Conservation (phyloP, 1,140 invertebrate genomes). For the Caenorhabditis inopinata region DNA sequence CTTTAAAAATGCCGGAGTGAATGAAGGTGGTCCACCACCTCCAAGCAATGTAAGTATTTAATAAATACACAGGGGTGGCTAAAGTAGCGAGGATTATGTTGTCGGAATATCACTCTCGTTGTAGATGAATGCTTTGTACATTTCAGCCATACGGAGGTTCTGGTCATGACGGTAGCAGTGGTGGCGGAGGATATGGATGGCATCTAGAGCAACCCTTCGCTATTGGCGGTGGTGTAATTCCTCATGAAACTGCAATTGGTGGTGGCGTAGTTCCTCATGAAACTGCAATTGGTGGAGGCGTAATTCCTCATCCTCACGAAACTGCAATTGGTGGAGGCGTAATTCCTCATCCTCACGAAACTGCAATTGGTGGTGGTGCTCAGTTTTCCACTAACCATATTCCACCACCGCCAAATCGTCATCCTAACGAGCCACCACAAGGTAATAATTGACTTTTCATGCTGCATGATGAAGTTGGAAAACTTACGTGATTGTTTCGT, state of each 20-base stretch:
- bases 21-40: background rate
- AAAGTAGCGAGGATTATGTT: too few relatives aligned
- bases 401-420: background rate
- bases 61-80: too few relatives aligned
- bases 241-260: background rate
- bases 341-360: background rate
- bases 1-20: constrained; percentile 65
- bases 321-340: background rate
- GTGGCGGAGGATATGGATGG: constrained; percentile 31
- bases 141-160: constrained; percentile 35
- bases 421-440: constrained; percentile 1
- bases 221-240: background rate
- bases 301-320: background rate
- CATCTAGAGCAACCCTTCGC: background rate
- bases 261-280: background rate
- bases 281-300: background rate
- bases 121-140: too few relatives aligned
- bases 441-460: too few relatives aligned
- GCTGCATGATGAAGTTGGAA: too few relatives aligned
- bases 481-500: too few relatives aligned
- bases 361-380: background rate
- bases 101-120: too few relatives aligned
- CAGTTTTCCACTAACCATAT: background rate
- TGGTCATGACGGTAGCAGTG: background rate
- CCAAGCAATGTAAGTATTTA: constrained; percentile 17